Conservation (phyloP, 2,888 invertebrate species). For the Encarsia formosa region DNA sequence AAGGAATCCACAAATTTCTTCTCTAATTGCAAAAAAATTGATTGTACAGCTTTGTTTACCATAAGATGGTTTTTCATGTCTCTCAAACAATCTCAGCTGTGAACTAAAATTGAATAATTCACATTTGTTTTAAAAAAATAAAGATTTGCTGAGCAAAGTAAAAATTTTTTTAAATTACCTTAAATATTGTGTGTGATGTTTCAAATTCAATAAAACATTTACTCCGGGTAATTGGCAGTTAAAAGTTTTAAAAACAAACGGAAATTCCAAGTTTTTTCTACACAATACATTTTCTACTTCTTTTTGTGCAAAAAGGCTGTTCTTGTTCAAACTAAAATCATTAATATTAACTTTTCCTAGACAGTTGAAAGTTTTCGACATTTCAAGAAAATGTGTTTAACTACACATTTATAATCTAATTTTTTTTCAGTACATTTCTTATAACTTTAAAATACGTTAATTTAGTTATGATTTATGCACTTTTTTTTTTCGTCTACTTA, state of each 20-base stretch:
- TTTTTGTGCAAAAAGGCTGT: constrained; percentile 30
- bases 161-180: constrained; percentile 33
- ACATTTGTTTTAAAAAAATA: background rate
- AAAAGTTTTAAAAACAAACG: constrained; percentile 32
- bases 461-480: no score
- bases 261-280: constrained; percentile 2
- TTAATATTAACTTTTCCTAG: constrained; percentile 42
- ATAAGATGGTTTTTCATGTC: constrained; percentile 30
- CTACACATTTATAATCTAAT: no score
- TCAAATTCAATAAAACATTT: constrained; percentile 37
- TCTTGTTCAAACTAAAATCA: constrained; percentile 39
- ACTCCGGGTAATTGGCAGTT: constrained; percentile 34
- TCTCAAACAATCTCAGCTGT: constrained; percentile 37
- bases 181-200: constrained; percentile 39
- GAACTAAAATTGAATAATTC: constrained; percentile 29
- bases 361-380: constrained; percentile 39
- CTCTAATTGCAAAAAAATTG: constrained; percentile 37
- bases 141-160: background rate
- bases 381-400: no score
- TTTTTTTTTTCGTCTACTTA: no score
- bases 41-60: constrained; percentile 20
- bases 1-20: constrained; percentile 37
- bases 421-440: no score
- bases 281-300: constrained; percentile 38
- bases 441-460: no score